These are phyloP conservation scores for Clunio marinus DNA, from an alignment of 2,888 invertebrate genomes.

Conservation along the genomic window DNA sequence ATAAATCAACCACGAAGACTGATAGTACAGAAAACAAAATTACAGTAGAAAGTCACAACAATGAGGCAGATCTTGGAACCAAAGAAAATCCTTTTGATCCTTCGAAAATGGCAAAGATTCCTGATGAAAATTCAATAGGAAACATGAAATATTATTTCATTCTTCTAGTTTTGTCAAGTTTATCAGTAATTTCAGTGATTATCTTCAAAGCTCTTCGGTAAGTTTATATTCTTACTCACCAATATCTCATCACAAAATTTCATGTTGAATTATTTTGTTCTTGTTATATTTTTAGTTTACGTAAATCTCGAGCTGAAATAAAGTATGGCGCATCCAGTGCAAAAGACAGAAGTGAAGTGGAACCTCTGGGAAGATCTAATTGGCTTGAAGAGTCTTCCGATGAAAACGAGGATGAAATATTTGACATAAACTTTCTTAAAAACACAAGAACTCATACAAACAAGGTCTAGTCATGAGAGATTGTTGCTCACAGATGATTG, in stretches of 20 bases:
- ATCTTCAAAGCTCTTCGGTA: conserved; percentile 27
- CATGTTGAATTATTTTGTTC: background rate
- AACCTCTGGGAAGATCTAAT: conserved; percentile 18
- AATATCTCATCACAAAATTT: background rate
- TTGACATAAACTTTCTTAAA: conserved; percentile 32
- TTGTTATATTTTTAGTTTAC: background rate
- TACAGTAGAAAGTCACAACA: no score
- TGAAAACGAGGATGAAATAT: conserved; percentile 36
- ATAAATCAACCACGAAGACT: no score
- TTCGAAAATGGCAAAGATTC: background rate
- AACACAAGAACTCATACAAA: conserved; percentile 20
- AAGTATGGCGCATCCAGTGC: conserved; percentile 20
- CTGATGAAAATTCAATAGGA: background rate
- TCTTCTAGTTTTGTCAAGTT: background rate
- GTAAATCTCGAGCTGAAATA: conserved; percentile 18
- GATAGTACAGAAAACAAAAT: background rate
- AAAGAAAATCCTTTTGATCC: background rate
- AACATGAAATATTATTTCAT: conserved; percentile 32
- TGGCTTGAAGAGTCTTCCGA: conserved; percentile 25
- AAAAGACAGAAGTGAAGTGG: background rate
- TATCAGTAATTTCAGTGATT: conserved; percentile 28
- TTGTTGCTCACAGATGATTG: no score
- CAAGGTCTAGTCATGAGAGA: no score
- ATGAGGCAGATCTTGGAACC: background rate
- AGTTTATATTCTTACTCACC: background rate